phyloP scores from a whole-genome alignment of 2,888 invertebrate species.

The Acleris emargana region DNA sequence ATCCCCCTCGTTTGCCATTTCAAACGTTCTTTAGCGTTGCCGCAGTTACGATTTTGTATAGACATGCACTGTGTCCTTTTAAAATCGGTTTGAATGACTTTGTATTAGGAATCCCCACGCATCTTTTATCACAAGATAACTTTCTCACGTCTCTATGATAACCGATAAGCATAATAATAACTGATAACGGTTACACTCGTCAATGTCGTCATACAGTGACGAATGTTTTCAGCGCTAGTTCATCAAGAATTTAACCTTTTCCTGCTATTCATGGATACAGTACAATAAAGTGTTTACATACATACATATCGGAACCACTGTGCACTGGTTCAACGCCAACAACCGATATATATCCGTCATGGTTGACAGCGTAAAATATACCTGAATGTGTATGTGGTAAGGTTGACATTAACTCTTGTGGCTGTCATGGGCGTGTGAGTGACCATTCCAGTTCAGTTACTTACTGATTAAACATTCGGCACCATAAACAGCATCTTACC shows the following conservation, averaged over 20 bases:
- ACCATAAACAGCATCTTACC: too few relatives aligned
- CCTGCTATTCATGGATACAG: too few relatives aligned
- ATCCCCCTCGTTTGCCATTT: conserved; percentile 9
- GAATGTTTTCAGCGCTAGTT: not conserved
- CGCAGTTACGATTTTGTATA: not conserved
- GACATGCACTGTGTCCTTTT: not conserved
- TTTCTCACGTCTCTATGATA: conserved; percentile 52
- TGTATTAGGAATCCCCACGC: conserved; percentile 40
- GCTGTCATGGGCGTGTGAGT: too few relatives aligned
- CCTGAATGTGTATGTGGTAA: too few relatives aligned
- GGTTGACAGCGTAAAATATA: too few relatives aligned
- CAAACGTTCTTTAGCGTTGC: not conserved
- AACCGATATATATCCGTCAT: too few relatives aligned
- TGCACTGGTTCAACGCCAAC: too few relatives aligned
- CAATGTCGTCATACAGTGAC: not conserved
- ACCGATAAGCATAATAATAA: conserved; percentile 37
- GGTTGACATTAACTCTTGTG: too few relatives aligned
- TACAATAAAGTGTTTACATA: too few relatives aligned
- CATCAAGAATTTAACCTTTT: not conserved
- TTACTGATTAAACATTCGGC: too few relatives aligned
- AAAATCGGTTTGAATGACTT: conserved; percentile 2
- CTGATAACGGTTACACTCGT: conserved; percentile 23
- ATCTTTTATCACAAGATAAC: conserved; percentile 51
- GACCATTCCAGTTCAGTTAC: too few relatives aligned
- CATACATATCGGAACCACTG: too few relatives aligned